phyloP scores from a whole-genome alignment of 2,113 vertebrate species.

The Oplegnathus fasciatus region DNA sequence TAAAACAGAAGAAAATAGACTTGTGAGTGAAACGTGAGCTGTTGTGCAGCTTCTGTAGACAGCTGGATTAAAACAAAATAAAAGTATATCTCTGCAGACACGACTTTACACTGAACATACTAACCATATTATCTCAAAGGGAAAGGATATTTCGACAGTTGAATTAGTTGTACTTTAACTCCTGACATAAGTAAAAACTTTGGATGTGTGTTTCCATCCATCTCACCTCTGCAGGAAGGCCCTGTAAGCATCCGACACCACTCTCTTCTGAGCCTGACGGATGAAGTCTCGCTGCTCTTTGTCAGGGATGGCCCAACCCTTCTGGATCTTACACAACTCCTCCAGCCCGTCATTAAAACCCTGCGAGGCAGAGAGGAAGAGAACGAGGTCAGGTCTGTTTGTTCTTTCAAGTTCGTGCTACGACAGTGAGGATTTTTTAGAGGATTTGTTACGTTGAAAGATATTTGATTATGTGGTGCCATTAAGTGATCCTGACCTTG shows the following conservation, averaged over 20 bases:
- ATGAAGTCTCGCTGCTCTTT: slow-evolving; percentile 93
- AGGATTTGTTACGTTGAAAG: not conserved
- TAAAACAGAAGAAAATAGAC: too few relatives aligned
- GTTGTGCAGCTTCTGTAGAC: too few relatives aligned
- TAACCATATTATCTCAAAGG: not conserved
- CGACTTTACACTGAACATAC: not conserved
- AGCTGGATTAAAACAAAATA: too few relatives aligned
- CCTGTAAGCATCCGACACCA: slow-evolving; percentile 91
- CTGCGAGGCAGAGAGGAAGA: slow-evolving; percentile 72
- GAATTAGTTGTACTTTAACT: not conserved
- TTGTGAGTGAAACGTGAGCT: too few relatives aligned
- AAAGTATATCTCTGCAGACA: too few relatives aligned
- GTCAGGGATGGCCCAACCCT: slow-evolving; percentile 98
- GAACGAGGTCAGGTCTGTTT: not conserved
- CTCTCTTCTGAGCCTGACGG: slow-evolving; percentile 90
- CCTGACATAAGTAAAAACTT: not conserved
- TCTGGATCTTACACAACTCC: slow-evolving; percentile 97
- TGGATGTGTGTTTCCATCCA: not conserved
- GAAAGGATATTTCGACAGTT: not conserved
- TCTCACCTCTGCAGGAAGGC: slow-evolving; percentile 92
- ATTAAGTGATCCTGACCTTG: slow-evolving; percentile 80
- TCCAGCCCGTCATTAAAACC: slow-evolving; percentile 97
- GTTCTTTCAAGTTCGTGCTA: not conserved
- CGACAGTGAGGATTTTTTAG: not conserved
- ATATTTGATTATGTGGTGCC: not conserved